A percentile compares a stretch with the other conserved stretches of the same genome.
Conservation (phyloP, 2,113 vertebrate genomes). For the Stegostoma tigrinum region DNA sequence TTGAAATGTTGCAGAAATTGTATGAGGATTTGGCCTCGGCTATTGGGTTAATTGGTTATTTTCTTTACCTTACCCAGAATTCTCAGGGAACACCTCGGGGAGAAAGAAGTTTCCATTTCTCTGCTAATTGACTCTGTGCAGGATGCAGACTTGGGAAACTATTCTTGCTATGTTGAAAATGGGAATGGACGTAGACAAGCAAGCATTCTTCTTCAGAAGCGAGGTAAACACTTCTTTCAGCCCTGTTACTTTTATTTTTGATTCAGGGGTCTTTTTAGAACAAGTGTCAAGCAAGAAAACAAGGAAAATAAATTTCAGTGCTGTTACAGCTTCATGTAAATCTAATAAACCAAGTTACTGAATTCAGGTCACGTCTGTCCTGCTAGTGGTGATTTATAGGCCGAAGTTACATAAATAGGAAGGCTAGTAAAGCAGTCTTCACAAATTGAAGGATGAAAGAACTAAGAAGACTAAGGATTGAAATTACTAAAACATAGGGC, state of each 20-base stretch:
- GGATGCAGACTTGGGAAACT: slow-evolving; percentile 91
- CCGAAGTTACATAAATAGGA: not conserved
- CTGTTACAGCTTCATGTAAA: not conserved
- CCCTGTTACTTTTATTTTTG: not conserved
- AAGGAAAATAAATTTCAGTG: not conserved
- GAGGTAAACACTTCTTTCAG: slow-evolving; percentile 63
- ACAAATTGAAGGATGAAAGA: not conserved
- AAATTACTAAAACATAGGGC: slow-evolving; percentile 16
- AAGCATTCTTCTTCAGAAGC: slow-evolving; percentile 83
- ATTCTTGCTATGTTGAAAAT: slow-evolving; percentile 95
- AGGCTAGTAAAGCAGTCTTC: not conserved
- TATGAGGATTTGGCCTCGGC: not conserved
- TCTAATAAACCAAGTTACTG: not conserved
- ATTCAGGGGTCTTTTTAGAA: not conserved
- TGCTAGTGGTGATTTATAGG: not conserved
- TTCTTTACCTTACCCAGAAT: slow-evolving; percentile 61
- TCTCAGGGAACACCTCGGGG: slow-evolving; percentile 88
- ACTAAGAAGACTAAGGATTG: not conserved
- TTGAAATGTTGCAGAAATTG: not conserved
- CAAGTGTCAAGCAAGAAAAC: not conserved
- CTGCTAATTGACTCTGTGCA: slow-evolving; percentile 87
- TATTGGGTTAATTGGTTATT: slow-evolving; percentile 13
- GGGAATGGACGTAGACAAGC: slow-evolving; percentile 85
- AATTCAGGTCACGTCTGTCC: not conserved
- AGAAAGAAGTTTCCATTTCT: slow-evolving; percentile 93